A percentile compares a stretch with the other conserved stretches of the same genome.
Conservation (phyloP, 2,888 invertebrate genomes). For the Oscheius onirici region DNA sequence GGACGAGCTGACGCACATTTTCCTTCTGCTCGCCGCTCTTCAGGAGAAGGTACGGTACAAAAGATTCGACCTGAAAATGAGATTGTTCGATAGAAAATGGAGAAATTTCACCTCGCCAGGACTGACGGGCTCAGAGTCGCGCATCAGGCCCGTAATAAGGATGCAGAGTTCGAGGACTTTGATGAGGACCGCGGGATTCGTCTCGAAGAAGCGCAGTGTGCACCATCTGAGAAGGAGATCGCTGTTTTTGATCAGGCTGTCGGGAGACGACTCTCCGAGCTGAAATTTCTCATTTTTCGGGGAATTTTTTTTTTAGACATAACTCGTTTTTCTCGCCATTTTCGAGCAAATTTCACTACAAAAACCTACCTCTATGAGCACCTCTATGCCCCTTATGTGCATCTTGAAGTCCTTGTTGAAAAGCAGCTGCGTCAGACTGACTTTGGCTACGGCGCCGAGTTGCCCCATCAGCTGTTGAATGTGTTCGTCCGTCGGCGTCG, state of each 20-base stretch:
- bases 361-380: constrained; percentile 79
- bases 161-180: constrained; percentile 77
- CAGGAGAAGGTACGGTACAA: constrained; percentile 90
- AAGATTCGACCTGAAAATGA: constrained; percentile 83
- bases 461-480: constrained; percentile 89
- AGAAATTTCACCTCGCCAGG: constrained; percentile 81
- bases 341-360: background rate
- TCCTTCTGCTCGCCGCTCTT: constrained; percentile 77
- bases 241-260: constrained; percentile 86
- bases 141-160: constrained; percentile 75
- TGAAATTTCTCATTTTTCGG: no score
- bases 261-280: constrained; percentile 72
- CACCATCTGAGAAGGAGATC: constrained; percentile 96
- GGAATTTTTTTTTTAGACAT: no score
- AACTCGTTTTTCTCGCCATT: no score
- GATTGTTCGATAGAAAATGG: no score
- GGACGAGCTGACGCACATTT: constrained; percentile 42
- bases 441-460: constrained; percentile 88
- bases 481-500: constrained; percentile 88
- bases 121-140: constrained; percentile 78
- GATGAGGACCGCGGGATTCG: constrained; percentile 94
- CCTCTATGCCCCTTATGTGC: constrained; percentile 93
- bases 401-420: constrained; percentile 93
- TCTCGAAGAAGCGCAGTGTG: constrained; percentile 95
- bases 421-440: constrained; percentile 78